Conservation (phyloP, 2,113 vertebrate species). For the Myocastor coypus region DNA sequence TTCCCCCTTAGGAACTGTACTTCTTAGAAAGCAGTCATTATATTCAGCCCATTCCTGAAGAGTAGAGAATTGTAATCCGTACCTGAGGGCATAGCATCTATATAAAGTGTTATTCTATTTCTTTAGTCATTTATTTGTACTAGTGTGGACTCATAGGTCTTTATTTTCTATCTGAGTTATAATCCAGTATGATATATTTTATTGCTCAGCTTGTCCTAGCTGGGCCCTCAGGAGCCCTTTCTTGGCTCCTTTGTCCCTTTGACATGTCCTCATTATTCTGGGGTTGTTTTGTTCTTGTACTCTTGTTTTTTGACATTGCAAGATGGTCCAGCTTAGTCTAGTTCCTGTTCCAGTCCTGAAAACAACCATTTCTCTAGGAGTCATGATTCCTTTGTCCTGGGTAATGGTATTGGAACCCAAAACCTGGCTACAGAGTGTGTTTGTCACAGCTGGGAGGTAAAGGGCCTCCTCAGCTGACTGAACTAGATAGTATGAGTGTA, state of each 20-base stretch:
- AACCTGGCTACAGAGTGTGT: neutral
- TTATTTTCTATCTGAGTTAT: neutral
- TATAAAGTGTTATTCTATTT: neutral
- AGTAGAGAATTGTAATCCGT: neutral
- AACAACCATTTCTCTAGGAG: neutral
- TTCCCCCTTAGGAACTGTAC: neutral
- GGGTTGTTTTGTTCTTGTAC: neutral
- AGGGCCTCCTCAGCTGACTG: neutral
- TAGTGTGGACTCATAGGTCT: neutral
- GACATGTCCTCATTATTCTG: fast-evolving
- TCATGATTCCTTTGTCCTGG: neutral
- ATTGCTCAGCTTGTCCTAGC: neutral
- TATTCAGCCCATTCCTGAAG: neutral
- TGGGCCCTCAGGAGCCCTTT: neutral
- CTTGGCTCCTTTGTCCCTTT: neutral
- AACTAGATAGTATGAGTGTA: neutral
- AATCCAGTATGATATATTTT: neutral
- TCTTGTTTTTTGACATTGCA: neutral
- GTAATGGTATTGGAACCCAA: neutral
- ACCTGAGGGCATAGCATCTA: neutral
- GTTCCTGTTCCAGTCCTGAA: neutral
- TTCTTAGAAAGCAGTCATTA: neutral
- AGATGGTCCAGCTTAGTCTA: neutral
- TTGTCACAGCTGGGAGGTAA: neutral
- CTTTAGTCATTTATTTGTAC: neutral